Evolutionary conservation across 2,797 vertebrate species (phyloP).

Genomic region (Takifugu rubripes): DNA sequence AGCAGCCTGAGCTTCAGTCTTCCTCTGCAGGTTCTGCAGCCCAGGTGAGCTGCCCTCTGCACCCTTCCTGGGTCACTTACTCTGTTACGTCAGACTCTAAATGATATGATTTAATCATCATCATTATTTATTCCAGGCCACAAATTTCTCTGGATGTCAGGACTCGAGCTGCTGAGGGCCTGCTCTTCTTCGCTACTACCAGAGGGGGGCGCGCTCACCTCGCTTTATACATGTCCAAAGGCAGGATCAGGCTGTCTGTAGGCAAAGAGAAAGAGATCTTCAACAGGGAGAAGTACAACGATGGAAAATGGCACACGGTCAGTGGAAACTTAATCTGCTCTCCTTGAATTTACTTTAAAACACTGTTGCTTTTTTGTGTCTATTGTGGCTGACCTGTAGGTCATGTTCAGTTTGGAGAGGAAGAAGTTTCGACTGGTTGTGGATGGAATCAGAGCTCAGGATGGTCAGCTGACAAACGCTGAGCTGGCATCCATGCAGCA

Average conservation of each 20-base stretch:
- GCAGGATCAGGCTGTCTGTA: slow-evolving; percentile 80
- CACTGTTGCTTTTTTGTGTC: not conserved
- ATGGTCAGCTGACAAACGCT: slow-evolving; percentile 70
- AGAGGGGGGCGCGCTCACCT: slow-evolving; percentile 74
- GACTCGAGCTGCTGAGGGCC: slow-evolving; percentile 79
- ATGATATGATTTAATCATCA: not conserved
- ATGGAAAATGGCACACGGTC: slow-evolving; percentile 92
- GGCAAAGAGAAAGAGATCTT: slow-evolving; percentile 80
- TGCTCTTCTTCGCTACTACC: slow-evolving; percentile 80
- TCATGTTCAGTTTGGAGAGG: slow-evolving; percentile 81
- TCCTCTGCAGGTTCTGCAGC: slow-evolving; percentile 67
- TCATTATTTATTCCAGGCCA: slow-evolving; percentile 64
- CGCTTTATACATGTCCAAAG: slow-evolving; percentile 86
- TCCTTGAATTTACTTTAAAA: not conserved
- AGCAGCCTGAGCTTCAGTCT: slow-evolving; percentile 82
- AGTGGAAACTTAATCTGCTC: slow-evolving; percentile 45
- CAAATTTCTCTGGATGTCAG: slow-evolving; percentile 84
- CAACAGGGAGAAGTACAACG: slow-evolving; percentile 83
- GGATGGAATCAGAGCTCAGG: slow-evolving; percentile 83
- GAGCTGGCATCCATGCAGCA: slow-evolving; percentile 68
- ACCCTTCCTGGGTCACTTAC: not conserved
- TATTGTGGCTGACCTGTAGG: slow-evolving; percentile 52
- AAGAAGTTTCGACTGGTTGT: slow-evolving; percentile 78
- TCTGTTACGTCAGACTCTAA: not conserved
- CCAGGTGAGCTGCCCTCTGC: slow-evolving; percentile 71